A percentile compares a stretch with the other conserved stretches of the same genome.
phyloP scores from a whole-genome alignment of 64 coral and sea anemone genomes.

The Exaiptasia diaphana region DNA sequence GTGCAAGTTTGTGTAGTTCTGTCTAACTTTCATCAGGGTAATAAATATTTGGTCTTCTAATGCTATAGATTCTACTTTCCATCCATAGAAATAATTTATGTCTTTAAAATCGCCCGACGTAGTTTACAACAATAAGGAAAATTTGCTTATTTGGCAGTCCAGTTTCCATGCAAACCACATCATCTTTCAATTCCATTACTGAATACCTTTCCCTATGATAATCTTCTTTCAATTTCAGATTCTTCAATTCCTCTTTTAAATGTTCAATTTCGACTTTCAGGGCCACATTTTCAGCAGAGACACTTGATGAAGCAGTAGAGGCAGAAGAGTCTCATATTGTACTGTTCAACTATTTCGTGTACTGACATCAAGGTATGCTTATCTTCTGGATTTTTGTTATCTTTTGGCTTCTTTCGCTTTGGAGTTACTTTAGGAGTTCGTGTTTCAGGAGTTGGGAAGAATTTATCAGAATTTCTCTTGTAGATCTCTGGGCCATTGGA shows the following conservation, averaged over 20 bases:
- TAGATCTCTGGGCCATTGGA: constrained; percentile 14
- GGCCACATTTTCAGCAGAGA: not conserved
- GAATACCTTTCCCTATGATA: constrained; percentile 8
- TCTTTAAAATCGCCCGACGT: constrained; percentile 23
- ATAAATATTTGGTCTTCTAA: constrained; percentile 45
- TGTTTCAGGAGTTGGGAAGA: constrained; percentile 13
- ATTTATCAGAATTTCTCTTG: constrained; percentile 5
- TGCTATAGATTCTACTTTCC: constrained; percentile 18
- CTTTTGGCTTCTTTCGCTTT: not conserved
- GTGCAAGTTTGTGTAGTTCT: constrained; percentile 19
- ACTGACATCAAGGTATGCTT: not conserved
- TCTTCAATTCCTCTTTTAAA: constrained; percentile 5
- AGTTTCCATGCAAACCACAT: constrained; percentile 26
- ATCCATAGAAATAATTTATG: constrained; percentile 28
- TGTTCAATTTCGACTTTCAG: constrained; percentile 2
- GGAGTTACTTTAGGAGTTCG: not conserved
- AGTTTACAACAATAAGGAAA: constrained; percentile 18
- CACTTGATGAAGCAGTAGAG: not conserved
- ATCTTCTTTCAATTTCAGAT: not conserved
- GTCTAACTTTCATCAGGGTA: constrained; percentile 17
- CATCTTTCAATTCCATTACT: constrained; percentile 1
- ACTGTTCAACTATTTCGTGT: not conserved
- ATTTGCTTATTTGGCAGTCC: constrained; percentile 40
- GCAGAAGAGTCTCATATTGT: not conserved
- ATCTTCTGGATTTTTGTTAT: too few relatives aligned